Percentiles rank a stretch among this genome's conserved stretches.
Evolutionary conservation across 2,888 invertebrate species (phyloP).

Genomic region (Papilio demoleus): DNA sequence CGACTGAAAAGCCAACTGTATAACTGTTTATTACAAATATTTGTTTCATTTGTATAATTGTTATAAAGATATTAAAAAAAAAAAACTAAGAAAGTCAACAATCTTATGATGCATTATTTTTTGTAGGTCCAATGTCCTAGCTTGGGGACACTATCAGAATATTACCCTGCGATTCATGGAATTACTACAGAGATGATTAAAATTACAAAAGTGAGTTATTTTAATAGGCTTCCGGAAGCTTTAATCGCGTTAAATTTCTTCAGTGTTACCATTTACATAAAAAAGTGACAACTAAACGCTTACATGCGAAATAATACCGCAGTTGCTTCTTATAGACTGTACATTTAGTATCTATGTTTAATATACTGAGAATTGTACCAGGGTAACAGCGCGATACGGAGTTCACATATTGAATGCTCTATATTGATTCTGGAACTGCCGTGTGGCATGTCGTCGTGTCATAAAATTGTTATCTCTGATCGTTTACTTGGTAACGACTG

Average conservation of each 20-base stretch:
- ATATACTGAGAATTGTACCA: constrained; percentile 24
- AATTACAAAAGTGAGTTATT: no score
- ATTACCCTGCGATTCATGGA: no score
- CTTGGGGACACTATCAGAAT: no score
- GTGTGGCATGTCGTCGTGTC: constrained; percentile 71
- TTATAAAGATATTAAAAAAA: no score
- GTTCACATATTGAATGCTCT: constrained; percentile 45
- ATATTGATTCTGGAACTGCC: constrained; percentile 61
- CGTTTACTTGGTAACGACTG: constrained; percentile 70
- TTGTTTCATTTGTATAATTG: not conserved
- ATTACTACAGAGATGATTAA: no score
- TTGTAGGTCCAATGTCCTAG: no score
- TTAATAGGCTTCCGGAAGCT: no score
- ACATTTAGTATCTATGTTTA: constrained; percentile 21
- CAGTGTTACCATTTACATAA: no score
- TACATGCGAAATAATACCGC: not conserved
- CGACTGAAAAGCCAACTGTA: constrained; percentile 48
- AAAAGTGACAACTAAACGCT: not conserved
- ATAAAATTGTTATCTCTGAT: constrained; percentile 75
- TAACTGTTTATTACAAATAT: not conserved
- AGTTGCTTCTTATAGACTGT: not conserved
- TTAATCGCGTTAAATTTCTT: no score
- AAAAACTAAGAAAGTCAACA: no score
- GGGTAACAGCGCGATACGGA: constrained; percentile 52
- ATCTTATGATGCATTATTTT: no score